Evolutionary conservation across 2,888 invertebrate genomes (phyloP), one percentile per base, ranked within the genome.

Genomic region (Exocentrus adspersus): DNA sequence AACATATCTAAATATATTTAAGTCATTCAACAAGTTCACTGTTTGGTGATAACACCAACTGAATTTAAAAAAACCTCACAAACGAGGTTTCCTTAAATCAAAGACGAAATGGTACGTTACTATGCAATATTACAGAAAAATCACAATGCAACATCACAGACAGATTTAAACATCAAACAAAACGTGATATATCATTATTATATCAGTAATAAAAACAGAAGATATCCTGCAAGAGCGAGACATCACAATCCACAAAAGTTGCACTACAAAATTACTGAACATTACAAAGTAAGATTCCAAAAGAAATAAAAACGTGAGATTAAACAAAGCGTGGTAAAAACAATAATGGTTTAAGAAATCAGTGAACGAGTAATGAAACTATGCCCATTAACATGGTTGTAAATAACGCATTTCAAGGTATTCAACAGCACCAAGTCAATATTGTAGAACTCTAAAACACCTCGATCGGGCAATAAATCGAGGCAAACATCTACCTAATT

Each of bases 1-100:
- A 62, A 56, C 43, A 60, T 60, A 60, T 53, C 42, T 52, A 54
- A 24, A 62, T 56, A 62, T 61, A 54, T 62, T 56, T 50, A 16
- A 54, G 56, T 50, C 41, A 50, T 50, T 32, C 41, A 20, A 56
- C 50, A 32, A 62, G 50, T 56, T 62, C 56, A 51, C 56, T 56
- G 61, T 19, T 20, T 17, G 48, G 37, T 48, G 41, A 54, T 41
- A 28, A 51, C 21, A 51, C 24, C 20, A 14, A 20, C 32, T 45
- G 46, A 50, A 14, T 16, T 37, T 14, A 51, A 21, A 42, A 51
- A 43, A 42, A 51, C 21, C 59, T 43, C 28, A n/a, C 14, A 41
- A 17, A 42, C 43, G 10, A 43, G 46, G 48, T 14, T 48, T 28
- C 28, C 12, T 28, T 28, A 28, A 28, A 48, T 48, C 14, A 2